Conservation (phyloP, 2,888 invertebrate genomes). For the Gryllus longicercus region DNA sequence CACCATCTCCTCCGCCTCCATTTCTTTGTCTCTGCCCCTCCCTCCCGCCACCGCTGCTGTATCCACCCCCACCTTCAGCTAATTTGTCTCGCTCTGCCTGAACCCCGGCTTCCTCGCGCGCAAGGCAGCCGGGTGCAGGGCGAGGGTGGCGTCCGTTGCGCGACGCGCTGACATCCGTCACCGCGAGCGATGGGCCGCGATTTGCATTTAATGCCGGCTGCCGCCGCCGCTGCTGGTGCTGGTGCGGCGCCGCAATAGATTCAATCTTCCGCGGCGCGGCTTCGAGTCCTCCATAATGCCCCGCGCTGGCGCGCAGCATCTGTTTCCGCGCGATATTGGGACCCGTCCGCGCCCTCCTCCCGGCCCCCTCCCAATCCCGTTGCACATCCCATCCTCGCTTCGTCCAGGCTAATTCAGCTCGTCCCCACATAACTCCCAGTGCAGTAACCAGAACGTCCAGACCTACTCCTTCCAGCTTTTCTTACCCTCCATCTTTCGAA, state of each 20-base stretch:
- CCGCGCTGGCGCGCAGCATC: neutral
- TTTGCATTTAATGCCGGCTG: neutral
- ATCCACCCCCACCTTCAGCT: too few species aligned
- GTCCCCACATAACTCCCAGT: too few species aligned
- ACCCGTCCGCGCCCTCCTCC: neutral
- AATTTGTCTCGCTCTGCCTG: too few species aligned
- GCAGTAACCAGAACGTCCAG: too few species aligned
- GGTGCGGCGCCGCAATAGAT: neutral
- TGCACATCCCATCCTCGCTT: neutral
- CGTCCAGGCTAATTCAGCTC: too few species aligned
- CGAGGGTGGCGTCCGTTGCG: neutral
- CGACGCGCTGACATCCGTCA: slow-evolving; percentile 7
- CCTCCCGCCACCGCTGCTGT: too few species aligned
- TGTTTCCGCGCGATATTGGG: slow-evolving; percentile 5
- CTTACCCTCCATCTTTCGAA: too few species aligned
- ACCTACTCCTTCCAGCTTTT: too few species aligned
- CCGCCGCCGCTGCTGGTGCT: neutral
- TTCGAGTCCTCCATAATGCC: neutral
- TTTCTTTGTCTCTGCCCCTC: too few species aligned
- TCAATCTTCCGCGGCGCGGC: slow-evolving; percentile 9
- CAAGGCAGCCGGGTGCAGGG: too few species aligned
- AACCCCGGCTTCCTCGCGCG: too few species aligned
- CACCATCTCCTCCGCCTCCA: too few species aligned
- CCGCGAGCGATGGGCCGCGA: slow-evolving; percentile 5
- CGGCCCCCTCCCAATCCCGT: neutral